A percentile compares a stretch with the other conserved stretches of the same genome.
phyloP scores from a whole-genome alignment of 1,140 invertebrate species.

The Camponotus floridanus region DNA sequence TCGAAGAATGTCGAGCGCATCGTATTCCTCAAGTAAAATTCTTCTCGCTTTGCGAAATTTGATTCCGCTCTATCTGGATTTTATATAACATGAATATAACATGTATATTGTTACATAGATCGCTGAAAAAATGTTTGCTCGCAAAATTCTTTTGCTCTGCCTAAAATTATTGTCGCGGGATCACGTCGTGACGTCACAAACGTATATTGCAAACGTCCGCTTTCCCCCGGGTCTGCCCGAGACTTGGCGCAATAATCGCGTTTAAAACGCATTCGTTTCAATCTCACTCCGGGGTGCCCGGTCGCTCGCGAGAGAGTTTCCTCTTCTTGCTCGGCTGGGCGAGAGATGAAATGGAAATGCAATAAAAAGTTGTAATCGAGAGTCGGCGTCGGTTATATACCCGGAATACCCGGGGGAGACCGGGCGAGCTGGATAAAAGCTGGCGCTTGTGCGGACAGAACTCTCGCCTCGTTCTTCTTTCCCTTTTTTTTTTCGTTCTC shows the following conservation, averaged over 20 bases:
- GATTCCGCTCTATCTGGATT: neutral
- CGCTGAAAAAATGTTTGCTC: neutral
- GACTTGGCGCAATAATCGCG: slow-evolving; percentile 78
- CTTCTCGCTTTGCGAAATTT: neutral
- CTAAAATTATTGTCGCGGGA: slow-evolving; percentile 34
- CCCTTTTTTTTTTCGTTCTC: neutral
- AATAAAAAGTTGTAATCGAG: slow-evolving; percentile 86
- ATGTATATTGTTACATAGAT: neutral
- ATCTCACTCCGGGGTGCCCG: slow-evolving; percentile 72
- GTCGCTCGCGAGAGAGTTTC: slow-evolving; percentile 63
- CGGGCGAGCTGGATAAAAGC: slow-evolving; percentile 24
- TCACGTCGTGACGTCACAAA: slow-evolving; percentile 13
- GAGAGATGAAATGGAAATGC: slow-evolving; percentile 84
- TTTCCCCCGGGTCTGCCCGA: slow-evolving; percentile 13
- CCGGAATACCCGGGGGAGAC: slow-evolving; percentile 9
- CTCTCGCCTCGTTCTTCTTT: slow-evolving; percentile 10
- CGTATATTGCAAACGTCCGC: slow-evolving; percentile 49
- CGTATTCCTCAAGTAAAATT: neutral
- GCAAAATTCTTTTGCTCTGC: neutral
- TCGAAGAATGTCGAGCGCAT: neutral
- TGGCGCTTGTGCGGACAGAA: slow-evolving; percentile 31
- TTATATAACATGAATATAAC: neutral
- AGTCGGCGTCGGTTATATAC: slow-evolving; percentile 51
- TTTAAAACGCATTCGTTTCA: slow-evolving; percentile 82
- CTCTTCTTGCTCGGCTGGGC: slow-evolving; percentile 56